Base-by-base conservation (phyloP, 2,888 invertebrate species). In the Nomada goodeniana region DNA sequence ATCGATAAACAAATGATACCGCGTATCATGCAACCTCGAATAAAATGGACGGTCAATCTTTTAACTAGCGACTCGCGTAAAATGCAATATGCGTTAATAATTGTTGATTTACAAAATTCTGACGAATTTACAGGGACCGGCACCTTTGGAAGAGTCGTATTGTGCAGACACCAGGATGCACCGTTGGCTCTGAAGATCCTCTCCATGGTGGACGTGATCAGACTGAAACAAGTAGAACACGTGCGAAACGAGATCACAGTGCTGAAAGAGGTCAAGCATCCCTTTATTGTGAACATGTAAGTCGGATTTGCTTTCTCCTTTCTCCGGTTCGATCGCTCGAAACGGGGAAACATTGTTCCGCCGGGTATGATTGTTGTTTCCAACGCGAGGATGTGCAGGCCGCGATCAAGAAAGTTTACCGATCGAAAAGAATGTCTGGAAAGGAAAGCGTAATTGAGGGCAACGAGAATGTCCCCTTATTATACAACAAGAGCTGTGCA, bases 241-340 rank as follows among this genome's bases (percentile, higher is more conserved):
- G 99, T 99, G 83, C 98, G 98, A 95, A 99, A 98, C 94, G 99
- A 99, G 95, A 98, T 99, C 94, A 97, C 96, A 91, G 98, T 99
- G 91, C 95, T 99, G 82, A 96, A 97, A 85, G 97, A 97, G 95
- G 97, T 99, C 90, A 96, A 97, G 90, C 99, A 99, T 95, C 99
- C 99, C 71, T 99, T 99, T 95, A 97, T 99, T 92, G 98, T 99
- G 76, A 98, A 98, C 94, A 95, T 98, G 98, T 98, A 95, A 96
- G 97, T 95, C 89, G 88, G 88, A 94, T 94, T 95, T 65, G 57
- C 53, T 75, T 76, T 80, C 70, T 57, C 69, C 71, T 68, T 50
- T 70, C 59, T 67, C 72, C n/a, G 9, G 13, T 53, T 47, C 57
- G 44, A 29, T 55, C 60, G 29, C 36, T 18, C 29, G n/a, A 57